Percentiles rank a stretch among this genome's conserved stretches.
Conservation (phyloP, 1,140 invertebrate species). For the Chironomus tepperi region DNA sequence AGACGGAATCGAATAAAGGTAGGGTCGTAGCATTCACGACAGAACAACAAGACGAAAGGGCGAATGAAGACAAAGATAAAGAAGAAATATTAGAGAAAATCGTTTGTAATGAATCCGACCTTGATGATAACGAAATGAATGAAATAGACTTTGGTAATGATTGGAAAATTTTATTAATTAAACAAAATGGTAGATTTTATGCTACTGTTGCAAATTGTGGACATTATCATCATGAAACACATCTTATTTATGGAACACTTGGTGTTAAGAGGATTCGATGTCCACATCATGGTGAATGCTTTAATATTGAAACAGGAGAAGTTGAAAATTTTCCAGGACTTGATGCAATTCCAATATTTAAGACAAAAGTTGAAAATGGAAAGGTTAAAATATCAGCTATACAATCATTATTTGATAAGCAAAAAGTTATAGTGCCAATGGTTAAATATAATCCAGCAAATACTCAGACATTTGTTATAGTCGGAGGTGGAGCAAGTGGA, state of each 20-base stretch:
- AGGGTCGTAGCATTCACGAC: too few species aligned
- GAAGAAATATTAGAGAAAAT: slow-evolving; percentile 45
- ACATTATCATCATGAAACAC: slow-evolving; percentile 91
- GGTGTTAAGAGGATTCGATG: slow-evolving; percentile 78
- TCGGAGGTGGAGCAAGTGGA: slow-evolving; percentile 80
- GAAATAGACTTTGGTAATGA: slow-evolving; percentile 63
- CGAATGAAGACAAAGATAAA: too few species aligned
- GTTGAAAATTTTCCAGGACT: slow-evolving; percentile 88
- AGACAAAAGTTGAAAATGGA: slow-evolving; percentile 54
- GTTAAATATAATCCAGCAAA: slow-evolving; percentile 42
- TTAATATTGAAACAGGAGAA: slow-evolving; percentile 82
- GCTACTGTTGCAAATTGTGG: slow-evolving; percentile 85
- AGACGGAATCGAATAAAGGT: neutral
- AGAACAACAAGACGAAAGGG: too few species aligned
- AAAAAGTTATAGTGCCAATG: slow-evolving; percentile 55
- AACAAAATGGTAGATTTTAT: slow-evolving; percentile 68
- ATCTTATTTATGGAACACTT: slow-evolving; percentile 71
- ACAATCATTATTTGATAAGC: slow-evolving; percentile 49
- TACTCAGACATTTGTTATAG: slow-evolving; percentile 56
- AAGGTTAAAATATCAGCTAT: slow-evolving; percentile 58
- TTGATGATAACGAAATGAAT: slow-evolving; percentile 82
- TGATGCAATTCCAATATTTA: slow-evolving; percentile 78
- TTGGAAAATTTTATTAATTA: slow-evolving; percentile 66
- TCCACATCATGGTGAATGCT: slow-evolving; percentile 95
- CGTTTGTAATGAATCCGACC: slow-evolving; percentile 65